These are phyloP conservation scores for Rhabditoides inermis DNA, from an alignment of 2,888 invertebrate genomes.

Conservation along the genomic window DNA sequence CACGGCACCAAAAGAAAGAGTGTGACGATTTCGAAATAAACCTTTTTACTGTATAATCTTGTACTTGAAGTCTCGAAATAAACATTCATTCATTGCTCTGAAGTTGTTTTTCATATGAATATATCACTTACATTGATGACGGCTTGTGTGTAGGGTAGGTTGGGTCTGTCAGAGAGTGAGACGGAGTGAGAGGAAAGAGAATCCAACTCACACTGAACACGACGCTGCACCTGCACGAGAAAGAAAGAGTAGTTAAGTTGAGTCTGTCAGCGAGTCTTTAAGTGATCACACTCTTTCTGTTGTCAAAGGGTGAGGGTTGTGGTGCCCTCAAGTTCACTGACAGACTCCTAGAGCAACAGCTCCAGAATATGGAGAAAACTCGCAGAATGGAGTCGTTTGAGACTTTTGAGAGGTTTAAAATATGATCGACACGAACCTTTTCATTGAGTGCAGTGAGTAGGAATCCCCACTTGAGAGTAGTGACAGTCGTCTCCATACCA, in stretches of 20 bases:
- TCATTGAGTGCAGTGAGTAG: conserved; percentile 33
- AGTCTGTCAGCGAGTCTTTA: too few relatives aligned
- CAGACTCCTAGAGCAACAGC: too few relatives aligned
- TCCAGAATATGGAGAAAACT: too few relatives aligned
- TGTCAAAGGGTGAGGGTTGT: too few relatives aligned
- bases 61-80: background rate
- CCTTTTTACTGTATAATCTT: background rate
- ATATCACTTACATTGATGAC: conserved; percentile 34
- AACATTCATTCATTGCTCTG: too few relatives aligned
- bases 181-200: conserved; percentile 13
- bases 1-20: too few relatives aligned
- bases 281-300: too few relatives aligned
- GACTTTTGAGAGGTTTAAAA: too few relatives aligned
- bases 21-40: background rate
- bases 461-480: conserved; percentile 50
- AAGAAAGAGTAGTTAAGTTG: too few relatives aligned
- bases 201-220: conserved; percentile 40
- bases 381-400: too few relatives aligned
- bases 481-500: conserved; percentile 51
- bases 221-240: background rate
- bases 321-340: too few relatives aligned
- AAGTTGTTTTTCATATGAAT: background rate
- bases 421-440: conserved; percentile 11
- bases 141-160: conserved; percentile 42
- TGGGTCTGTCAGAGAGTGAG: conserved; percentile 24